Conservation (phyloP, 2,888 invertebrate species). For the Drosophila rubida region DNA sequence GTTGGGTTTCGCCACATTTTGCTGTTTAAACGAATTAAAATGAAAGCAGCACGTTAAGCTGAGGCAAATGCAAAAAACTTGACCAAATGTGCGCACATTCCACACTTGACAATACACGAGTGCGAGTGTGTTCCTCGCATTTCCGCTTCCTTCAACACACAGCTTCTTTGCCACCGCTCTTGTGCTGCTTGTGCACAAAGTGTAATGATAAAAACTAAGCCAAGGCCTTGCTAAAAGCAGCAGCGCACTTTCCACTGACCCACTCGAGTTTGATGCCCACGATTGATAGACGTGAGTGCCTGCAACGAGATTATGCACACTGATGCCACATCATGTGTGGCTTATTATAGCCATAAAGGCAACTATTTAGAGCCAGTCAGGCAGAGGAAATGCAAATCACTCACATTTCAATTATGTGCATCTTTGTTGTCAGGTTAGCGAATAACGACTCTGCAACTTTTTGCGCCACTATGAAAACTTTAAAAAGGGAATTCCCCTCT, state of each 20-base stretch:
- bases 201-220: conserved; percentile 28
- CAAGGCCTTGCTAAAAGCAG: conserved; percentile 45
- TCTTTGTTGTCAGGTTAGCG: too few relatives aligned
- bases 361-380: background rate
- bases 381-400: background rate
- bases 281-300: background rate
- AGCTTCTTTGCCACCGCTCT: background rate
- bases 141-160: conserved; percentile 7
- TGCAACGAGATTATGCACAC: background rate
- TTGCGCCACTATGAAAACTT: too few relatives aligned
- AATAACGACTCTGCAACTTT: too few relatives aligned
- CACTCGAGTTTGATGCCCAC: conserved; percentile 10
- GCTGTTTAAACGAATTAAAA: conserved; percentile 21
- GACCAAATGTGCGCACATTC: conserved; percentile 9
- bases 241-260: conserved; percentile 19
- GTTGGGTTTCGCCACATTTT: background rate
- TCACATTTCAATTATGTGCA: background rate
- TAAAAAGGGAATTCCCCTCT: too few relatives aligned
- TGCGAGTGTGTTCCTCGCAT: conserved; percentile 4
- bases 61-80: conserved; percentile 10
- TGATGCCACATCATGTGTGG: background rate
- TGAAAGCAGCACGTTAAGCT: conserved; percentile 7
- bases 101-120: conserved; percentile 9
- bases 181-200: conserved; percentile 5
- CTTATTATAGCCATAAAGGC: background rate